These are phyloP conservation scores for Sorex fumeus DNA, from an alignment of 2,113 vertebrate genomes.

Conservation along the genomic window DNA sequence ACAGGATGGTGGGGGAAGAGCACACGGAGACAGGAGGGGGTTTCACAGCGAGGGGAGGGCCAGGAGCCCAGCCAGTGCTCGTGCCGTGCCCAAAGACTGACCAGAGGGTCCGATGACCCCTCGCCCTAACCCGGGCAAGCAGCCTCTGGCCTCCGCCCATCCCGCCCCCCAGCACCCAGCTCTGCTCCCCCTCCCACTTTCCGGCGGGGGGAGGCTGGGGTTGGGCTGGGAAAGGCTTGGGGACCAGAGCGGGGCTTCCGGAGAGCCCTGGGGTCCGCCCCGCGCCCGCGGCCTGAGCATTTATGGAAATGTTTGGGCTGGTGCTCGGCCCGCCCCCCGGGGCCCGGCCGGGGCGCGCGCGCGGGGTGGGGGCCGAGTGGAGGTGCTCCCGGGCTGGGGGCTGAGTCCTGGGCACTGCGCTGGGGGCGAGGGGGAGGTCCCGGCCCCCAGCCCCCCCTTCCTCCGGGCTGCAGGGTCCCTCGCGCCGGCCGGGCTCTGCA, in stretches of 20 bases:
- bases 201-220: background rate
- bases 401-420: too few relatives aligned
- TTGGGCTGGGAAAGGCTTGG: constrained; percentile 14
- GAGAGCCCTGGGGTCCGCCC: constrained; percentile 31
- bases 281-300: constrained; percentile 85
- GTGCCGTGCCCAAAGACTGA: background rate
- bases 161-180: background rate
- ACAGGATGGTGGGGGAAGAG: background rate
- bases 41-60: background rate
- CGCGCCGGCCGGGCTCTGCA: background rate
- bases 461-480: background rate
- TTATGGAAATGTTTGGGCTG: constrained; percentile 90
- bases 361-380: too few relatives aligned
- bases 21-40: background rate
- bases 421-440: background rate
- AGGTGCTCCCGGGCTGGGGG: too few relatives aligned
- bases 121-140: background rate
- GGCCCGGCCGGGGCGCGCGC: background rate
- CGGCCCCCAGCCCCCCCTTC: background rate
- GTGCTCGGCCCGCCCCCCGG: constrained; percentile 25
- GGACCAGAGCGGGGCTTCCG: constrained; percentile 66
- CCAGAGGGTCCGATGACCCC: background rate
- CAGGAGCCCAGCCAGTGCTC: background rate
- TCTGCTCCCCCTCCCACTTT: background rate
- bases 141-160: background rate